Percentiles rank a stretch among this genome's conserved stretches.
These are phyloP conservation scores for Formica aserva DNA, from an alignment of 2,888 invertebrate species.

Conservation along the genomic window DNA sequence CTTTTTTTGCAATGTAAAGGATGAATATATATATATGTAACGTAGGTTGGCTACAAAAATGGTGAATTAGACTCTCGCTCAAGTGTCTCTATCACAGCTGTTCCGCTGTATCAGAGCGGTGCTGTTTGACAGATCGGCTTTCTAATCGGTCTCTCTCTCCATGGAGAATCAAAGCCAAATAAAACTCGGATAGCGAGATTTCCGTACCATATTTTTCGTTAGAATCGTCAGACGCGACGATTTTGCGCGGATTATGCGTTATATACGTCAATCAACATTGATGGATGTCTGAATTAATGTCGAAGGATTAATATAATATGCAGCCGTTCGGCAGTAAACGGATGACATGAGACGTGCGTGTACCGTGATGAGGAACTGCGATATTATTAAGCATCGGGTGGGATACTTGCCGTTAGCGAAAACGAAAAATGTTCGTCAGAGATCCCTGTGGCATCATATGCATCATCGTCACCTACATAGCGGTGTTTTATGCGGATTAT, in stretches of 20 bases:
- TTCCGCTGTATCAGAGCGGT: not conserved
- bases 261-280: not conserved
- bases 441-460: slow-evolving; percentile 96
- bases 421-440: slow-evolving; percentile 89
- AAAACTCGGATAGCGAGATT: not conserved
- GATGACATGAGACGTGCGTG: slow-evolving; percentile 35
- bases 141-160: not conserved
- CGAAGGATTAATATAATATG: slow-evolving; percentile 20
- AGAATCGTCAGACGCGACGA: not conserved
- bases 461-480: slow-evolving; percentile 92
- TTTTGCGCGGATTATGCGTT: not conserved
- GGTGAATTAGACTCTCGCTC: not conserved
- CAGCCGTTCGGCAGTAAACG: not conserved
- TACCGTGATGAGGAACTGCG: slow-evolving; percentile 42
- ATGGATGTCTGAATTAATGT: not conserved
- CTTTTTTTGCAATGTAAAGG: not conserved
- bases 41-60: not conserved
- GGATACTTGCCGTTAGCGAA: slow-evolving; percentile 18
- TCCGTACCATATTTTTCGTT: not conserved
- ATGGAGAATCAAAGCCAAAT: too few species aligned
- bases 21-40: too few species aligned
- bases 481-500: slow-evolving; percentile 95
- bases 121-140: slow-evolving; percentile 1
- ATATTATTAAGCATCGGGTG: slow-evolving; percentile 22
- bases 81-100: slow-evolving; percentile 5